A percentile compares a stretch with the other conserved stretches of the same genome.
phyloP scores from a whole-genome alignment of 1,140 invertebrate genomes.

The Trichonephila clavata region DNA sequence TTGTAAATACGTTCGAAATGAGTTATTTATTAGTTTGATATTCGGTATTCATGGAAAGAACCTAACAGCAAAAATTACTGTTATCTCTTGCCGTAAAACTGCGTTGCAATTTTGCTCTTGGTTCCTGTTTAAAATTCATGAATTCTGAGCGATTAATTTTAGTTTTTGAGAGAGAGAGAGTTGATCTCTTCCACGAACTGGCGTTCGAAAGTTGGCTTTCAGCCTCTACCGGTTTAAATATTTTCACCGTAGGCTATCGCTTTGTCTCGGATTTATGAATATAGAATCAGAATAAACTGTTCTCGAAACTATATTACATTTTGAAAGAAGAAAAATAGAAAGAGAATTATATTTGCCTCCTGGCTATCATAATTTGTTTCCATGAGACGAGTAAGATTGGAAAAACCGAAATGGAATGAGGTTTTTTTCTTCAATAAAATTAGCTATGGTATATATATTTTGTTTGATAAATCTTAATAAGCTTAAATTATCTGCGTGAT shows the following conservation, averaged over 20 bases:
- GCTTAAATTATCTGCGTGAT: too few relatives aligned
- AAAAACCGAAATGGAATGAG: too few relatives aligned
- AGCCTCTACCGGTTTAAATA: not conserved
- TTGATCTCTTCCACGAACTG: not conserved
- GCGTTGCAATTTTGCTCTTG: not conserved
- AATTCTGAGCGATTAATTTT: not conserved
- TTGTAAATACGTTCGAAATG: not conserved
- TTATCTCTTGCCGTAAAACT: not conserved
- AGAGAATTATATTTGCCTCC: not conserved
- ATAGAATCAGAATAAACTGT: not conserved
- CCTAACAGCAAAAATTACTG: not conserved
- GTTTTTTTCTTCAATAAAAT: too few relatives aligned
- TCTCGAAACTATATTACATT: not conserved
- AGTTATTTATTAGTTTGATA: not conserved
- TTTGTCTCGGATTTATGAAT: not conserved
- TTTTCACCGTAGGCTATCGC: not conserved
- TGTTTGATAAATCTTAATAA: too few relatives aligned
- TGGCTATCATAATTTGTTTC: not conserved
- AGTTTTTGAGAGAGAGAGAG: not conserved
- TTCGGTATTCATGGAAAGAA: not conserved
- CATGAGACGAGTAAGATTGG: too few relatives aligned
- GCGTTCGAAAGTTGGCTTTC: not conserved
- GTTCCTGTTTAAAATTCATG: conserved; percentile 6
- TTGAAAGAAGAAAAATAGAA: not conserved
- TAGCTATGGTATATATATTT: too few relatives aligned